Conservation (phyloP, 2,113 vertebrate genomes). For the Chamaetylas fuelleborni region DNA sequence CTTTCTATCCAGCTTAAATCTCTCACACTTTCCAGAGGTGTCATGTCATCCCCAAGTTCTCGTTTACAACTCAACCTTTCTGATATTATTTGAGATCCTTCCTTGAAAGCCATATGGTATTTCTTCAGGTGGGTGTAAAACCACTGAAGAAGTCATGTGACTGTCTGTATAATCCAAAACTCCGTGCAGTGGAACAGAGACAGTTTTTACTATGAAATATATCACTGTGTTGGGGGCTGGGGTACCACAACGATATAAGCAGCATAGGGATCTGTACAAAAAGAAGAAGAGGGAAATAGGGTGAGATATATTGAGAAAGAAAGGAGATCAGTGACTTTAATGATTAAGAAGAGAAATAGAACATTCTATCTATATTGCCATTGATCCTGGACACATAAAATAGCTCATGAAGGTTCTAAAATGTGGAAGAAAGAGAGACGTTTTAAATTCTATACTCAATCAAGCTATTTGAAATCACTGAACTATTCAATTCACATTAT, state of each 20-base stretch:
- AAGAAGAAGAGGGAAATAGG: neutral
- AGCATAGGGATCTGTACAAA: neutral
- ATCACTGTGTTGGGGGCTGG: neutral
- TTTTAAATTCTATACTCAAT: neutral
- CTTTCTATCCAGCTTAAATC: neutral
- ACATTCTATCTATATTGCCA: neutral
- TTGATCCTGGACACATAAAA: neutral
- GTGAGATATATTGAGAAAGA: neutral
- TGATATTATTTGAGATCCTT: neutral
- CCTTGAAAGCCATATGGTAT: neutral
- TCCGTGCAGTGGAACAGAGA: neutral
- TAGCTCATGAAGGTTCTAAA: fast-evolving
- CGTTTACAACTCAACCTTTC: neutral
- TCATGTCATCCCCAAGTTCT: neutral
- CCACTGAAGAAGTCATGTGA: neutral
- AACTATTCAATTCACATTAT: neutral
- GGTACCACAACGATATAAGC: neutral
- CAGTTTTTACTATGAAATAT: neutral
- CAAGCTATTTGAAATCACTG: neutral
- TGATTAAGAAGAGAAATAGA: neutral
- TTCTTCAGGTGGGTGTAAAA: neutral
- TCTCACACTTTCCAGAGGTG: neutral
- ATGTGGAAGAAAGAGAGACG: neutral
- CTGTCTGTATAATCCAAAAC: neutral
- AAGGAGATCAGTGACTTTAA: neutral